Base-by-base conservation (phyloP, 2,888 invertebrate genomes). In the Philhelius pedissequus region DNA sequence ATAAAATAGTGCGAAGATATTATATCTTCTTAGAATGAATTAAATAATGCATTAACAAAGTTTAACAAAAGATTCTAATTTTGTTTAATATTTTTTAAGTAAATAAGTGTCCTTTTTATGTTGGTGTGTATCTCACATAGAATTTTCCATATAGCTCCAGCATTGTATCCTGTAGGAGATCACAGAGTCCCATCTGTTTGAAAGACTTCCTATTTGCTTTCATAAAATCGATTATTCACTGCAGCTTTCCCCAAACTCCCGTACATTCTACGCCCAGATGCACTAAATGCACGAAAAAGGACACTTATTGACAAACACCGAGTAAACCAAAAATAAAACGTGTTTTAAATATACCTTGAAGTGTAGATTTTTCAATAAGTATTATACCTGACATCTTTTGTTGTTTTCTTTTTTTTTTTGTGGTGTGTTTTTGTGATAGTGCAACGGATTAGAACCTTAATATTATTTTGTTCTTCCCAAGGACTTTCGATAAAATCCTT, bases 251-350 rank as follows among this genome's bases (percentile, higher is more conserved):
- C 48, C 2, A 45, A 66, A 66, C 77, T 60, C 68, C 73, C 54
- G 62, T 40, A 73, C 20, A 18, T 9, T 48, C 22, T 25, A 8
- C 7, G 48, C 15, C 18, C 54, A 56, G 62, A 69, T 83, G 78
- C 73, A 82, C 60, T 54, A n/a, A n/a, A n/a, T 77, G 77, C 73
- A 83, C 74, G 64, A 78, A 69, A 56, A 74, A 78, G 78, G 68
- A 73, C 48, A 71, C 82, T 78, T 69, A 69, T 64, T 78, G 52
- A 62, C 79, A 68, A 38, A 71, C n/a, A 40, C 20, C 43, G 64
- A 76, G 58, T 50, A 43, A 66, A 70, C 58, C 20, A 7, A 58
- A 76, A 68, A 43, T 38, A 43, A 64, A n/a, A 38, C 22, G 58
- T 56, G 56, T 50, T 56, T 69, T 40, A 48, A 50, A 35, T 27